Conservation (phyloP, 2,113 vertebrate species). For the Coturnix japonica region DNA sequence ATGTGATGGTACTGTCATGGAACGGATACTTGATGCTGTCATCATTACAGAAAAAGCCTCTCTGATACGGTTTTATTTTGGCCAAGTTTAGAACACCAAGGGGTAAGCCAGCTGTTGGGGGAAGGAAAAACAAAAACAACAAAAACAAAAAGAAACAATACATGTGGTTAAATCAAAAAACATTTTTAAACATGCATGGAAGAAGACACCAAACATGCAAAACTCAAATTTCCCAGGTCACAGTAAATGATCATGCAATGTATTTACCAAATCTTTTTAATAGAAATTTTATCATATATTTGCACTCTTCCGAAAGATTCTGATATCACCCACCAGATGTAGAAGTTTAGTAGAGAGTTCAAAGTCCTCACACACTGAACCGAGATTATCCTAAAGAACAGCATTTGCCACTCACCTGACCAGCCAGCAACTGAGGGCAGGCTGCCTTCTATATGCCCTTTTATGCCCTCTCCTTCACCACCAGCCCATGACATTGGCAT, state of each 20-base stretch:
- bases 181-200: constrained; percentile 46
- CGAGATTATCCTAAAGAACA: not conserved
- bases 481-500: fast-evolving
- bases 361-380: not conserved
- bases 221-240: not conserved
- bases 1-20: constrained; percentile 92
- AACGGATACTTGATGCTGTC: constrained; percentile 97
- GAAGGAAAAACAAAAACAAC: constrained; percentile 77
- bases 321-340: not conserved
- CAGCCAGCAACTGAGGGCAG: not conserved
- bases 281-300: not conserved
- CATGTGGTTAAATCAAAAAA: constrained; percentile 78
- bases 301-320: not conserved
- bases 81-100: constrained; percentile 96
- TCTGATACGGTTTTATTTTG: constrained; percentile 95
- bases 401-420: not conserved
- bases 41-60: constrained; percentile 99
- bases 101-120: constrained; percentile 93
- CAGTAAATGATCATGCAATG: constrained; percentile 35
- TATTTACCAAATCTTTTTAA: not conserved
- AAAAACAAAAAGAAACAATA: constrained; percentile 53
- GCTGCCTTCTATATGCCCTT: not conserved
- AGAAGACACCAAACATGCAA: constrained; percentile 52
- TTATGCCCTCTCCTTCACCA: not conserved
- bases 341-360: not conserved